These are phyloP conservation scores for Drosophila melanosoma DNA, from an alignment of 2,888 invertebrate species.

Conservation along the genomic window DNA sequence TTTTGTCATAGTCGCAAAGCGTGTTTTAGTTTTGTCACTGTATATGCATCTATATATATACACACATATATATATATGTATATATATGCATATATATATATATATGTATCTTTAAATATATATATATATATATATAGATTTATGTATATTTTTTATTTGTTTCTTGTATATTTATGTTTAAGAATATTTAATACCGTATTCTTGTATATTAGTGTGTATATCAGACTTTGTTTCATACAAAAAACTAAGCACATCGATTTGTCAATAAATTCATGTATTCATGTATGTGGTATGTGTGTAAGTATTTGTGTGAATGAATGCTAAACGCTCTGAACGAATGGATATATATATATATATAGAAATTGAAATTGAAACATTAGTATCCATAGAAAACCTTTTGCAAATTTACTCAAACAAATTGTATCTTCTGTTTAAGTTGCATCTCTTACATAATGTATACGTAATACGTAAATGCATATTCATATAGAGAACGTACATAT, in stretches of 20 bases:
- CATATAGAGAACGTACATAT: constrained; percentile 14
- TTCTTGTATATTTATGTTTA: constrained; percentile 80
- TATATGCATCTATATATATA: constrained; percentile 48
- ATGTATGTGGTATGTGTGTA: constrained; percentile 52
- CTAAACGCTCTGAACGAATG: constrained; percentile 17
- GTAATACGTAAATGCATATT: constrained; percentile 17
- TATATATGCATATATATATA: constrained; percentile 32
- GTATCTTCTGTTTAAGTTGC: constrained; percentile 14
- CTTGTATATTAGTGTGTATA: constrained; percentile 82
- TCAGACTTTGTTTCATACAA: constrained; percentile 83
- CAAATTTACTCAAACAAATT: constrained; percentile 18
- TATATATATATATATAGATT: constrained; percentile 18
- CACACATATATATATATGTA: constrained; percentile 30
- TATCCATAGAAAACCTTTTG: constrained; percentile 24
- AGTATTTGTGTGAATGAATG: constrained; percentile 36
- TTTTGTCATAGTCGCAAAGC: constrained; percentile 59
- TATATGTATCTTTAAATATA: constrained; percentile 5
- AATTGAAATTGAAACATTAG: constrained; percentile 6
- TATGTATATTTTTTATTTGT: constrained; percentile 18
- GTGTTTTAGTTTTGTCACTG: constrained; percentile 62
- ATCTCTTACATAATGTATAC: constrained; percentile 12
- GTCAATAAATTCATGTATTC: constrained; percentile 80
- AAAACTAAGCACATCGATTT: constrained; percentile 80
- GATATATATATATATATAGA: background rate
- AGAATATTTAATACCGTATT: constrained; percentile 77